Evolutionary conservation across 2,113 vertebrate genomes (phyloP).

Genomic region (Noturus placidus): DNA sequence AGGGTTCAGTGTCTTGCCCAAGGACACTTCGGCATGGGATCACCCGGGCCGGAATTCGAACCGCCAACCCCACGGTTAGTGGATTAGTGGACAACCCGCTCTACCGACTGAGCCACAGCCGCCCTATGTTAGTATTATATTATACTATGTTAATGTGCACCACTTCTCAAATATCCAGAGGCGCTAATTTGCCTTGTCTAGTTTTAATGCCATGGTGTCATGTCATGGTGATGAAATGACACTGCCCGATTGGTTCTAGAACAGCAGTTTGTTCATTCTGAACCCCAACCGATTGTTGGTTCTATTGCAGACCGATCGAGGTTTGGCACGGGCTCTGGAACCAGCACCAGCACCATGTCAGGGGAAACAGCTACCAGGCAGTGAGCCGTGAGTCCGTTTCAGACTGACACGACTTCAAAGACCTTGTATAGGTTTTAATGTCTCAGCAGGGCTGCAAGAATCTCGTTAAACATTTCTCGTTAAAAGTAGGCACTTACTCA

Average conservation of each 20-base stretch:
- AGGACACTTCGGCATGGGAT: too few relatives aligned
- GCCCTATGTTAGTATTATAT: too few relatives aligned
- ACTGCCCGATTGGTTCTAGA: not conserved
- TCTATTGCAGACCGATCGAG: not conserved
- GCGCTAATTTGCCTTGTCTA: not conserved
- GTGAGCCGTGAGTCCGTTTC: not conserved
- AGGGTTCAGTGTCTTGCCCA: too few relatives aligned
- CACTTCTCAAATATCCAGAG: not conserved
- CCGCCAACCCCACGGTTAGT: too few relatives aligned
- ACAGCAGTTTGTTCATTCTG: not conserved
- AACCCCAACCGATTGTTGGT: not conserved
- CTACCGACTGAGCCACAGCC: too few relatives aligned
- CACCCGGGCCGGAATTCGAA: too few relatives aligned
- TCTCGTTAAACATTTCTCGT: not conserved
- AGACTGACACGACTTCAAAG: slow-evolving; percentile 8
- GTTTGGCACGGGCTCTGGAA: not conserved
- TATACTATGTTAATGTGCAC: not conserved
- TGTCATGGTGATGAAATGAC: not conserved
- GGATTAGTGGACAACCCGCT: too few relatives aligned
- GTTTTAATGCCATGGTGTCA: not conserved
- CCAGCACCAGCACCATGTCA: not conserved
- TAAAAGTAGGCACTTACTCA: not conserved
- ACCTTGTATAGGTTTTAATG: not conserved
- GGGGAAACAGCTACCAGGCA: not conserved
- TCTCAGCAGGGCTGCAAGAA: not conserved